Percentiles rank a stretch among this genome's conserved stretches.
Evolutionary conservation across 2,888 invertebrate genomes (phyloP).

Genomic region (Drosophila differens): DNA sequence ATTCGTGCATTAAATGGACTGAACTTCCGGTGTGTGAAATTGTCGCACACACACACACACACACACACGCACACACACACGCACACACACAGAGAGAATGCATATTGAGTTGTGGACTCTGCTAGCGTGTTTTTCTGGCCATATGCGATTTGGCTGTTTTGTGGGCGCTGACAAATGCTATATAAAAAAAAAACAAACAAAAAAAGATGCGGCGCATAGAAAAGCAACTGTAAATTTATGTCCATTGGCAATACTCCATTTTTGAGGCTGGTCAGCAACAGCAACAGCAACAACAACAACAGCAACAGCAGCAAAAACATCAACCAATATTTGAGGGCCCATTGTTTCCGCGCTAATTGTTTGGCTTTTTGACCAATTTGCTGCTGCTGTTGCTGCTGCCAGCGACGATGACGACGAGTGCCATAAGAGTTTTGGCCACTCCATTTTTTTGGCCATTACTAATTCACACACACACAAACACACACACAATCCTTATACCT

Average conservation of each 20-base stretch:
- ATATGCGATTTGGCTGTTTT: slow-evolving; percentile 58
- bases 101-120: slow-evolving; percentile 31
- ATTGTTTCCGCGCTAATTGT: slow-evolving; percentile 86
- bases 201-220: slow-evolving; percentile 25
- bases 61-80: slow-evolving; percentile 8
- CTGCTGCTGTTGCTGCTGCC: slow-evolving; percentile 28
- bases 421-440: slow-evolving; percentile 33
- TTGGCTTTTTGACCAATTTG: slow-evolving; percentile 82
- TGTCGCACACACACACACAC: slow-evolving; percentile 32
- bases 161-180: slow-evolving; percentile 38
- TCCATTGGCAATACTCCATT: slow-evolving; percentile 85
- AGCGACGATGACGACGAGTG: slow-evolving; percentile 11
- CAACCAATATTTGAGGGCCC: slow-evolving; percentile 84
- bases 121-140: slow-evolving; percentile 45
- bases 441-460: slow-evolving; percentile 29
- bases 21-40: slow-evolving; percentile 81
- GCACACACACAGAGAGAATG: slow-evolving; percentile 14
- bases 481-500: neutral
- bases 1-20: slow-evolving; percentile 82
- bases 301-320: slow-evolving; percentile 62
- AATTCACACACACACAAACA: slow-evolving; percentile 29
- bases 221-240: slow-evolving; percentile 82
- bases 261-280: slow-evolving; percentile 83
- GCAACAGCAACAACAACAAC: slow-evolving; percentile 31
- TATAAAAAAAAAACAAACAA: slow-evolving; percentile 1